A percentile compares a stretch with the other conserved stretches of the same genome.
These are phyloP conservation scores for Lasiurus cinereus DNA, from an alignment of 2,113 vertebrate genomes.

Conservation along the genomic window DNA sequence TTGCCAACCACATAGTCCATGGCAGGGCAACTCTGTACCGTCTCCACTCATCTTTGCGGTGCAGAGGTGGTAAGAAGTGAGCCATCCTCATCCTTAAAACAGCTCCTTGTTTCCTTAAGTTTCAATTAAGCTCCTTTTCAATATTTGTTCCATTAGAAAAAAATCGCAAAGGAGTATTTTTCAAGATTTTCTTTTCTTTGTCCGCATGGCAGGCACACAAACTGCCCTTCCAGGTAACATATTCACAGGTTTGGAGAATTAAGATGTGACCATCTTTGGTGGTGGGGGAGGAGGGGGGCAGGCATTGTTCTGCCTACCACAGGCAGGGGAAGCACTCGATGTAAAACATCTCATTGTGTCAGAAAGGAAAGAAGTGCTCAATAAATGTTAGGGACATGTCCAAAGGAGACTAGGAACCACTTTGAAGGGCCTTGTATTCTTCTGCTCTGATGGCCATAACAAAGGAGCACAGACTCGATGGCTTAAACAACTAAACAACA, in stretches of 20 bases:
- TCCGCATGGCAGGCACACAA: neutral
- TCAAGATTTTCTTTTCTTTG: neutral
- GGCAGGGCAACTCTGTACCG: neutral
- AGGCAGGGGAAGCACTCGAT: neutral
- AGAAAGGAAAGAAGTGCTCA: neutral
- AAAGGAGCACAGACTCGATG: neutral
- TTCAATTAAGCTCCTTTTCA: conserved; percentile 18
- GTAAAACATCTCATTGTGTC: neutral
- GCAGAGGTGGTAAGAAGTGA: neutral
- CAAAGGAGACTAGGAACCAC: neutral
- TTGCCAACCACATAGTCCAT: neutral
- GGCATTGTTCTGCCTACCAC: neutral
- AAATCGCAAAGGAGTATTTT: neutral
- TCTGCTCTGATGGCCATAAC: neutral
- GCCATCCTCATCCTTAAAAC: neutral
- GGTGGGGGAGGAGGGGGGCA: accelerated
- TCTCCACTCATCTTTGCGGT: neutral
- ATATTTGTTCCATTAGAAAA: neutral
- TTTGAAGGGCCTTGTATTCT: neutral
- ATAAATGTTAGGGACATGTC: neutral
- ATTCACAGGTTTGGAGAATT: neutral
- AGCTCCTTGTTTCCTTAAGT: neutral
- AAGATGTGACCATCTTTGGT: neutral
- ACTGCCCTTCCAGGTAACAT: neutral
- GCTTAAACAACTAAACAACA: neutral